A percentile compares a stretch with the other conserved stretches of the same genome.
These are phyloP conservation scores for Idaea aversata DNA, from an alignment of 2,888 invertebrate genomes.

Conservation along the genomic window DNA sequence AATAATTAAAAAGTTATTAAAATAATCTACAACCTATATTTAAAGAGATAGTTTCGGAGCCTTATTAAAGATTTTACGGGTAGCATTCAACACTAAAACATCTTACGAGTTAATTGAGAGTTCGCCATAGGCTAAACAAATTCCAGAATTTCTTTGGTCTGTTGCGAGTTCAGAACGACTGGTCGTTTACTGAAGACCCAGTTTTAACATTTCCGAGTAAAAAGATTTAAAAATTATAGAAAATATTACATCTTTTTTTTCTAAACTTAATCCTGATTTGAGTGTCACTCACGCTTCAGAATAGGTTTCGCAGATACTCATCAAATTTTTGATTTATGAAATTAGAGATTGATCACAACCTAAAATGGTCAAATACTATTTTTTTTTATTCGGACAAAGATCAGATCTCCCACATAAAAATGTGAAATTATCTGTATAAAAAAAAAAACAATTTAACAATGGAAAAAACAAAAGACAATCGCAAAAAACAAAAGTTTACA, in stretches of 20 bases:
- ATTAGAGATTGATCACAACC: too few relatives aligned
- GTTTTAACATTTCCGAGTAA: slow-evolving; percentile 54
- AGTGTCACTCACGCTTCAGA: too few relatives aligned
- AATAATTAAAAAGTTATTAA: not conserved
- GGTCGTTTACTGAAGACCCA: slow-evolving; percentile 50
- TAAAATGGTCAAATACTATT: too few relatives aligned
- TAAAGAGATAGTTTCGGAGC: not conserved
- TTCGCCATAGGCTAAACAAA: slow-evolving; percentile 48
- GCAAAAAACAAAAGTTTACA: too few relatives aligned
- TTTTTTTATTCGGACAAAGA: too few relatives aligned
- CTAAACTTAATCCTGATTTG: too few relatives aligned
- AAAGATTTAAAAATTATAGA: slow-evolving; percentile 30
- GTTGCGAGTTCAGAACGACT: slow-evolving; percentile 13
- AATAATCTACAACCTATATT: not conserved
- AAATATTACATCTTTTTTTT: not conserved
- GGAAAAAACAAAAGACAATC: too few relatives aligned
- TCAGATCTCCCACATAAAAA: too few relatives aligned
- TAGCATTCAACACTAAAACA: slow-evolving; percentile 7
- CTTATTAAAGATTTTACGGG: not conserved
- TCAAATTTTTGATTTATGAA: too few relatives aligned
- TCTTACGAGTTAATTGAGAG: slow-evolving; percentile 46
- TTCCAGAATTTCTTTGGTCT: slow-evolving; percentile 9
- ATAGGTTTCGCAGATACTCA: too few relatives aligned
- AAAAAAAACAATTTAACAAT: too few relatives aligned
- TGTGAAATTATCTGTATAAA: too few relatives aligned